Evolutionary conservation across 2,888 invertebrate genomes (phyloP), one percentile per base, ranked within the genome.

Genomic region (Brachyptera risi): DNA sequence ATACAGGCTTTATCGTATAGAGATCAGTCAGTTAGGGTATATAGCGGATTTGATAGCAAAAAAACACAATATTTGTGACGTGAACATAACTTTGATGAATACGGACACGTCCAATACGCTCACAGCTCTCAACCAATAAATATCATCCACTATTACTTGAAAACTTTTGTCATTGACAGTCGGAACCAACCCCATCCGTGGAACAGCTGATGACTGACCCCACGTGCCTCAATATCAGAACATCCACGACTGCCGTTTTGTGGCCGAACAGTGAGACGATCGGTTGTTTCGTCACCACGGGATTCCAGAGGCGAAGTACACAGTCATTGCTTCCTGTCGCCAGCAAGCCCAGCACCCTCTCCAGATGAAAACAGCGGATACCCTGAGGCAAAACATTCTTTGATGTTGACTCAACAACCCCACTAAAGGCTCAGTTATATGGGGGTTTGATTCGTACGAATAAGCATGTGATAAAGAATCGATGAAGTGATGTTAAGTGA

Each of bases 321-420:
- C 81, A 80, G 68, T 82, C 81, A 1, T 75, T 71, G 49, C 83
- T 78, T 21, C 85, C 84, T 0, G 83, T 81, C 1, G 78, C 79
- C 27, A 85, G 68, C 40, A 83, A 67, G 59, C 79, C 80, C 1
- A 80, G 72, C 0, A 72, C 68, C 1, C 74, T 72, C 9, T 79
- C 80, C 38, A 77, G 68, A 67, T 79, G 78, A 73, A 84, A 84
- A 67, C 83, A 83, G 35, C 76, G 78, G 1, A 81, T 77, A 3
- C 85, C 85, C 84, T 84, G 65, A 42, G 70, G 54, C 2, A n/a
- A 2, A 13, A n/a, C 42, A 31, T 31, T n/a, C n/a, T n/a, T n/a
- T n/a, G n/a, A n/a, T 9, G 4, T 3, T 40, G 40, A 40, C 15
- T 40, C 15, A 4, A 11, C 15, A 5, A 9, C 40, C n/a, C 7